These are phyloP conservation scores for Phoronis australis DNA, from an alignment of 2,888 invertebrate species.

Conservation along the genomic window DNA sequence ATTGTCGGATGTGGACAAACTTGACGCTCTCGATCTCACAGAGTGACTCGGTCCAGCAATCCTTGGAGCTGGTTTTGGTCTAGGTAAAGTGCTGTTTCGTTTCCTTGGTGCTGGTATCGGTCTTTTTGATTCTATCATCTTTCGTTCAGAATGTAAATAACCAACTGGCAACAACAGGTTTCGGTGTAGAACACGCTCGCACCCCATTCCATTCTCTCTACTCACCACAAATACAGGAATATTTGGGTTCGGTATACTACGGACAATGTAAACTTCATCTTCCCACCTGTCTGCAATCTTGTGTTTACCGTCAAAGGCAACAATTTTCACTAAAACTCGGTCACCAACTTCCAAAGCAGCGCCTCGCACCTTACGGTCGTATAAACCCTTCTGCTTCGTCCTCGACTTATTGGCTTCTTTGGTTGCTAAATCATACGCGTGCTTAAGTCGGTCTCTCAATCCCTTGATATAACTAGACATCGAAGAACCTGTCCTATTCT, in stretches of 20 bases:
- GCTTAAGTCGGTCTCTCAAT: constrained; percentile 6
- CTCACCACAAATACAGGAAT: constrained; percentile 6
- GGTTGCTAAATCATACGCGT: no score
- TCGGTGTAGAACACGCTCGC: background rate
- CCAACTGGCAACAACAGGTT: background rate
- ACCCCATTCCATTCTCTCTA: background rate
- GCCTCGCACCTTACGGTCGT: constrained; percentile 8
- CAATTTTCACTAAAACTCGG: constrained; percentile 7
- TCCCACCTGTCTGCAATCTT: constrained; percentile 13
- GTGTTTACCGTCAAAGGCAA: constrained; percentile 9
- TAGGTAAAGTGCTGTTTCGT: no score
- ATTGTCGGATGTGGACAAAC: no score
- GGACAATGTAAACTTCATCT: constrained; percentile 5
- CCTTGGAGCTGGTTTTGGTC: no score
- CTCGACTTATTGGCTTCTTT: constrained; percentile 6
- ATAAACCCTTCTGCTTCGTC: no score
- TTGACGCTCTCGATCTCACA: no score
- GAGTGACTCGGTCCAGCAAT: no score
- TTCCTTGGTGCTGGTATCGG: no score
- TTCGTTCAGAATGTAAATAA: no score
- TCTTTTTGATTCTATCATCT: no score
- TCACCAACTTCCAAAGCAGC: constrained; percentile 7
- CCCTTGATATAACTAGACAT: constrained; percentile 3
- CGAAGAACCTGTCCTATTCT: no score
- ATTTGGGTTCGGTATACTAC: constrained; percentile 1